These are phyloP conservation scores for Oryzias dopingdopingensis DNA, from an alignment of 2,797 vertebrate genomes.

Conservation along the genomic window DNA sequence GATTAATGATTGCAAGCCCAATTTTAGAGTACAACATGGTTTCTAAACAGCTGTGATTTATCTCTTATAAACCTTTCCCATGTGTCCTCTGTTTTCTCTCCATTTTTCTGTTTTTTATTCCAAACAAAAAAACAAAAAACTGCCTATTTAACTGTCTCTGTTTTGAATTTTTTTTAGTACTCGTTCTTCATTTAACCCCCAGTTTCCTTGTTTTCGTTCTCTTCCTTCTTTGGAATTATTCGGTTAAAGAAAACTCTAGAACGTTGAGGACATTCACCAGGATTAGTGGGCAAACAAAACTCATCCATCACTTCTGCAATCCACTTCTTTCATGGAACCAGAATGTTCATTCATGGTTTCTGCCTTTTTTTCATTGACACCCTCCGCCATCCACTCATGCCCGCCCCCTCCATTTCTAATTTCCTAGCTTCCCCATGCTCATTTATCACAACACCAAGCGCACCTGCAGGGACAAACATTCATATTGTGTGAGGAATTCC, in stretches of 20 bases:
- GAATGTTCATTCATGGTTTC: conserved; percentile 49
- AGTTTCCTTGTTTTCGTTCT: too few relatives aligned
- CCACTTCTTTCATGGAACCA: conserved; percentile 47
- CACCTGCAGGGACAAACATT: conserved; percentile 38
- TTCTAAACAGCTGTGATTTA: conserved; percentile 7
- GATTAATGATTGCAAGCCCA: not conserved
- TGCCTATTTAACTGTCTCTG: conserved; percentile 15
- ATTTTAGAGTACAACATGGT: not conserved
- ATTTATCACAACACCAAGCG: conserved; percentile 47
- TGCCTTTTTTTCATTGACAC: conserved; percentile 3
- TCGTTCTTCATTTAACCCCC: too few relatives aligned
- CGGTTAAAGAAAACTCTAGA: conserved; percentile 31
- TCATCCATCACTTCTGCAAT: conserved; percentile 62
- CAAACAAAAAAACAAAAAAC: conserved; percentile 37
- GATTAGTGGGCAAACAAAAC: conserved; percentile 48
- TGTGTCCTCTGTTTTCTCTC: conserved; percentile 8
- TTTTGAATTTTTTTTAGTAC: conserved; percentile 15
- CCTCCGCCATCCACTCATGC: too few relatives aligned
- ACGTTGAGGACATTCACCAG: conserved; percentile 59
- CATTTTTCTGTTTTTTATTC: conserved; percentile 22
- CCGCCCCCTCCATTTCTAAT: conserved; percentile 15
- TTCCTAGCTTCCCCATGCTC: conserved; percentile 35
- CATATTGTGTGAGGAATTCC: conserved; percentile 21
- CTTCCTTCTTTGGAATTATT: too few relatives aligned
- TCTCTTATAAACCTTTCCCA: conserved; percentile 5